phyloP scores from a whole-genome alignment of 2,888 invertebrate genomes.

The Trissolcus brochymenae region DNA sequence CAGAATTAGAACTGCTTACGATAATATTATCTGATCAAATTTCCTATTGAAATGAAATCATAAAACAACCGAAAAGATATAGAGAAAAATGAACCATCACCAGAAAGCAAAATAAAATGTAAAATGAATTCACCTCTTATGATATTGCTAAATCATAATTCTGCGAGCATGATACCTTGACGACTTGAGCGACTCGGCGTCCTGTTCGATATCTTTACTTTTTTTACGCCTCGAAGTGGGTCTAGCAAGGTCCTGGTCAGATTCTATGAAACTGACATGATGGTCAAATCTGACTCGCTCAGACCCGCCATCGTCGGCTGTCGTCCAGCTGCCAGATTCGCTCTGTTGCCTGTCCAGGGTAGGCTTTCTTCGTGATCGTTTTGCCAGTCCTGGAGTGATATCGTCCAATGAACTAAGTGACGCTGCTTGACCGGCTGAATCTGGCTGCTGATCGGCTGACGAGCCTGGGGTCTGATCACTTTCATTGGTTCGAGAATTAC shows the following conservation, averaged over 20 bases:
- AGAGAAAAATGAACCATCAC: slow-evolving; percentile 18
- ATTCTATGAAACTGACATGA: slow-evolving; percentile 80
- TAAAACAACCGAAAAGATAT: not conserved
- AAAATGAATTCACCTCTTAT: slow-evolving; percentile 36
- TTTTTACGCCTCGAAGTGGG: slow-evolving; percentile 61
- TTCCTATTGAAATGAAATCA: not conserved
- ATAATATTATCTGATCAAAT: not conserved
- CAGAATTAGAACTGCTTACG: too few relatives aligned
- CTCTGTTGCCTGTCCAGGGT: slow-evolving; percentile 73
- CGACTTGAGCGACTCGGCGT: slow-evolving; percentile 66
- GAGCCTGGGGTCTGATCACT: slow-evolving; percentile 63
- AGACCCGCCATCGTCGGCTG: slow-evolving; percentile 79
- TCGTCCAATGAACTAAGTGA: slow-evolving; percentile 77
- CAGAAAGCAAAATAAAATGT: slow-evolving; percentile 13
- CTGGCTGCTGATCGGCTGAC: slow-evolving; percentile 64
- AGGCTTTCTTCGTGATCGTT: slow-evolving; percentile 73
- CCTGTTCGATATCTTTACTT: slow-evolving; percentile 66
- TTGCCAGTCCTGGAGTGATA: slow-evolving; percentile 73
- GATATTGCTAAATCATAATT: slow-evolving; percentile 36
- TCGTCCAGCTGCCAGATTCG: slow-evolving; percentile 73
- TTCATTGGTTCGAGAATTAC: slow-evolving; percentile 67
- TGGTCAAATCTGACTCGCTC: slow-evolving; percentile 83
- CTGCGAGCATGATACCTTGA: slow-evolving; percentile 59
- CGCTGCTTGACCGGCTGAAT: slow-evolving; percentile 74
- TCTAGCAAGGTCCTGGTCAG: slow-evolving; percentile 75